Conservation (phyloP, 2,797 vertebrate genomes). For the Furcifer pardalis region DNA sequence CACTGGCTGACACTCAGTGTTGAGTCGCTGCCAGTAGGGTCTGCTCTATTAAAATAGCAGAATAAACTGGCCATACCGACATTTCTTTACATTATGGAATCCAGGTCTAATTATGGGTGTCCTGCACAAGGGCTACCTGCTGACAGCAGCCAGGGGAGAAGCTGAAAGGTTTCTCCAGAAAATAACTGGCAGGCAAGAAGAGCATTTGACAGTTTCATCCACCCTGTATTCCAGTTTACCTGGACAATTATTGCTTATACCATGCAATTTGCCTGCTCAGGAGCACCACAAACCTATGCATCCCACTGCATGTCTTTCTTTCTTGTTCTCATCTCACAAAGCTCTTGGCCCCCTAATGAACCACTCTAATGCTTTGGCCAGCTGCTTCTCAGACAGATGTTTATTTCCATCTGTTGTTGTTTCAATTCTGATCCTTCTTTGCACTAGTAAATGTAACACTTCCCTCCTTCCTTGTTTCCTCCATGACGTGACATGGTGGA, state of each 20-base stretch:
- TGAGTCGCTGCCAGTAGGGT: too few relatives aligned
- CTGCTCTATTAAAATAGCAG: too few relatives aligned
- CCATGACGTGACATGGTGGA: too few relatives aligned
- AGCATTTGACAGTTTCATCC: background rate
- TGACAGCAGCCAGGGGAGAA: background rate
- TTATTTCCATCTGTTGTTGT: background rate
- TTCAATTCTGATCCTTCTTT: background rate
- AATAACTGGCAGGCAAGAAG: background rate
- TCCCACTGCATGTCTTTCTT: background rate
- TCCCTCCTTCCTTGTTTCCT: background rate
- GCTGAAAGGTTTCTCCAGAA: background rate
- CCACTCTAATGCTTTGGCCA: background rate
- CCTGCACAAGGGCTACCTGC: background rate
- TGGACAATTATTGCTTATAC: background rate
- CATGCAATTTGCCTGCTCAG: background rate
- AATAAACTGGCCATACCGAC: too few relatives aligned
- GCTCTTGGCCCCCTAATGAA: background rate
- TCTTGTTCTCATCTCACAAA: background rate
- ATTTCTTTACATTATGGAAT: background rate
- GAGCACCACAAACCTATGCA: slow-evolving; percentile 10
- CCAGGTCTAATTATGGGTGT: background rate
- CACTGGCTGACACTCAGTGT: too few relatives aligned
- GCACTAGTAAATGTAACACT: background rate
- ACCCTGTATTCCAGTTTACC: background rate
- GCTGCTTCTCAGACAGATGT: background rate